Conservation (phyloP, 2,888 invertebrate genomes). For the Pandemis cinnamomeana region DNA sequence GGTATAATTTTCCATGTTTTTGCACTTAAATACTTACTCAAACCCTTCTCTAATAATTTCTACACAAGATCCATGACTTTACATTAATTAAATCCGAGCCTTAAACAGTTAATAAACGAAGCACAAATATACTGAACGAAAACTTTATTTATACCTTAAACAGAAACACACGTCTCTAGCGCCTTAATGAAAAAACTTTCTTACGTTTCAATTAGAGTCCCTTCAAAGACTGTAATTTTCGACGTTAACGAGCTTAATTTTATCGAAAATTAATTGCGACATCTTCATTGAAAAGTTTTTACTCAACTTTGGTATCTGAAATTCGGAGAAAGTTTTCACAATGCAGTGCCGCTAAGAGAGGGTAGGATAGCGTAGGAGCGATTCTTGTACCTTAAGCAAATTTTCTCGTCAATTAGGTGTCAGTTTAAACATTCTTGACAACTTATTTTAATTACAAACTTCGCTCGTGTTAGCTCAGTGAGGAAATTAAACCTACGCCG, state of each 20-base stretch:
- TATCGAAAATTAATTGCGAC: constrained; percentile 46
- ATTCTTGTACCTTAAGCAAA: constrained; percentile 32
- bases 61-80: not conserved
- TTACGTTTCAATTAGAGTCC: constrained; percentile 43
- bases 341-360: constrained; percentile 35
- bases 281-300: constrained; percentile 45
- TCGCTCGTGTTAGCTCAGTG: constrained; percentile 23
- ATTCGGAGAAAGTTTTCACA: constrained; percentile 41
- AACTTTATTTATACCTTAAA: constrained; percentile 39
- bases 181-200: constrained; percentile 44
- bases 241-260: constrained; percentile 45
- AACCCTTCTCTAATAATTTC: not conserved
- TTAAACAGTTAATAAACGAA: constrained; percentile 19
- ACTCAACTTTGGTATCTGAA: constrained; percentile 43
- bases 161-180: constrained; percentile 37
- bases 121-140: constrained; percentile 19
- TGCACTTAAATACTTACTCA: not conserved
- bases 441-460: constrained; percentile 39
- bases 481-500: not conserved
- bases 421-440: constrained; percentile 28
- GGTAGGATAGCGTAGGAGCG: constrained; percentile 2
- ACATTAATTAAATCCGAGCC: constrained; percentile 4
- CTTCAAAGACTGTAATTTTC: constrained; percentile 43
- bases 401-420: constrained; percentile 36
- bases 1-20: not conserved